A percentile compares a stretch with the other conserved stretches of the same genome.
phyloP scores from a whole-genome alignment of 2,797 vertebrate genomes.

The Menidia menidia region DNA sequence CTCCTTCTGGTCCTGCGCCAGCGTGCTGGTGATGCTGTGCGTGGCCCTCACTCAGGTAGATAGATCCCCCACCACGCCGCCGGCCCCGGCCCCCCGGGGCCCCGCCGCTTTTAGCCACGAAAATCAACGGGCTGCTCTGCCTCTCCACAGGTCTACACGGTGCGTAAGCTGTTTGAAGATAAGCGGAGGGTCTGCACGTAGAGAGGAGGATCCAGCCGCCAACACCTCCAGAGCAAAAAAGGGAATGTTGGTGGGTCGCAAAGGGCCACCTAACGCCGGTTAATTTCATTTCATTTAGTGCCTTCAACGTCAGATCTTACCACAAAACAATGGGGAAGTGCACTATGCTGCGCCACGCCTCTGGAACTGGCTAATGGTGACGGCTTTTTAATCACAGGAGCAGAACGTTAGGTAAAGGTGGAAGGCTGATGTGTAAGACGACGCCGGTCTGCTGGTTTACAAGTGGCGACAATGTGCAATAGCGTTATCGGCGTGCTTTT shows the following conservation, averaged over 20 bases:
- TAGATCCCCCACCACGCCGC: neutral
- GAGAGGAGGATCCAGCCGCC: neutral
- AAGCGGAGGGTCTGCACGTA: conserved; percentile 87
- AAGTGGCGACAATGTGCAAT: conserved; percentile 58
- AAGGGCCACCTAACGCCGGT: conserved; percentile 13
- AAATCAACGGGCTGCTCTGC: neutral
- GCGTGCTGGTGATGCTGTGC: conserved; percentile 86
- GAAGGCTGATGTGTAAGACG: neutral
- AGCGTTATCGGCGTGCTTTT: conserved; percentile 24
- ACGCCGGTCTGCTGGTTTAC: conserved; percentile 24
- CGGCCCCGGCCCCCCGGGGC: neutral
- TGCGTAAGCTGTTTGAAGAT: conserved; percentile 91
- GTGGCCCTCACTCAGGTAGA: conserved; percentile 89
- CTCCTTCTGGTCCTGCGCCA: conserved; percentile 91
- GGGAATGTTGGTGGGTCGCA: neutral
- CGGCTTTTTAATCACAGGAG: conserved; percentile 25
- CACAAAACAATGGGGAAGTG: conserved; percentile 36
- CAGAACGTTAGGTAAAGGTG: conserved; percentile 1
- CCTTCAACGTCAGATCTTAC: conserved; percentile 46
- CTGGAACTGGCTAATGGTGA: conserved; percentile 18
- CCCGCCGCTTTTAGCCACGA: neutral
- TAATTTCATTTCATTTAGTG: conserved; percentile 40
- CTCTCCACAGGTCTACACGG: conserved; percentile 85
- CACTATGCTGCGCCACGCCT: conserved; percentile 4
- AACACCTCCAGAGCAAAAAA: conserved; percentile 49